Base-by-base conservation (phyloP, 2,888 invertebrate genomes). In the Physocephala rufipes region DNA sequence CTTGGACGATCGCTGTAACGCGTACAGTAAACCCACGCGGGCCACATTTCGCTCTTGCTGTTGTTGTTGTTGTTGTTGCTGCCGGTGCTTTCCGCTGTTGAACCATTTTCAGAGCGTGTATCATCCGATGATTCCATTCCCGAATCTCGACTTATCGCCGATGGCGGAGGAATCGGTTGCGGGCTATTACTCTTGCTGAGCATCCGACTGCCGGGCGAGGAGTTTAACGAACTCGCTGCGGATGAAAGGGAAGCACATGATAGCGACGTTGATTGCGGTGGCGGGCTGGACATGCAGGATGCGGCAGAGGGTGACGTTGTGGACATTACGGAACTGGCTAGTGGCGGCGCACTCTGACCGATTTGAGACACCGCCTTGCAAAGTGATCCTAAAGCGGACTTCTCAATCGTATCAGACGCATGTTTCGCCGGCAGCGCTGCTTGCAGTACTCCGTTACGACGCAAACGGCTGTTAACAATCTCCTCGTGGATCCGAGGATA, bases 11-110 rank as follows among this genome's bases (percentile, higher is more conserved):
- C 95, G 80, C 93, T 93, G 87, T 99, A 99, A 83, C 99, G 89
- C 9, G 98, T 99, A 87, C 98, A 99, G 87, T 96, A 99, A 61
- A 99, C 96, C 99, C 98, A 99, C 43, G 98, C 97, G 0, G 98
- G 98, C 95, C 96, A 96, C 81, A 94, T 85, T 71, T 83, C 84
- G 80, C 78, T 87, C 76, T 79, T 87, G 71, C 9, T 36, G 36
- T 36, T 36, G 36, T 9, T 9, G 36, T 36, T 36, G 36, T 36
- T 36, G 36, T 9, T 9, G 36, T 9, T 36, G 36, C 36, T 36
- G 36, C 84, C 84, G 66, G 84, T 84, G 13, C 85, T 86, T 61
- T 86, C 85, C 49, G 85, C 84, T 0, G 85, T 85, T 36, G 85
- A 85, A 28, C 85, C 86, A 28, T 82, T 82, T 58, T 86, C 86